Base-by-base conservation (phyloP, 1,140 invertebrate species). In the Copidosoma floridanum region DNA sequence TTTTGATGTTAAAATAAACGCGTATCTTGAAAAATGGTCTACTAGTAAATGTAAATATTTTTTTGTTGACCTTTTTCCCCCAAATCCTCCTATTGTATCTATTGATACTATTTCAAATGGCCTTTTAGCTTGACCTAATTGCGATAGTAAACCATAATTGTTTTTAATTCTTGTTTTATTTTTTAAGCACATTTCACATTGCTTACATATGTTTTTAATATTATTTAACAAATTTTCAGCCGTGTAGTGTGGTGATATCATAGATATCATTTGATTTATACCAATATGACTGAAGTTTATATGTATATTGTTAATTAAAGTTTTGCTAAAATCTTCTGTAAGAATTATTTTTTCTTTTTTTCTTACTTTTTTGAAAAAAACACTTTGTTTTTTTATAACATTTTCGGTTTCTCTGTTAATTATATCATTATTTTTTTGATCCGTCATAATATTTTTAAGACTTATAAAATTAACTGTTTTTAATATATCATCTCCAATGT, bases 51-150 rank as follows among this genome's bases (percentile, higher is more conserved):
- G n/a, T n/a, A n/a, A n/a, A n/a, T 24, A 27, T 58, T 41, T 51
- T 53, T n/a, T n/a, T n/a, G n/a, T n/a, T n/a, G n/a, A n/a, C n/a
- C n/a, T n/a, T n/a, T n/a, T n/a, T n/a, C n/a, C n/a, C n/a, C n/a
- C n/a, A 53, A 66, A 63, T 2, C 65, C 65, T 35, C 57, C 62
- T 29, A 66, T 64, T 1, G 62, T 66, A 27, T 66, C 62, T 2
- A 66, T 61, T 23, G n/a, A n/a, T n/a, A n/a, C n/a, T n/a, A n/a
- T n/a, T n/a, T n/a, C n/a, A n/a, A n/a, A n/a, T n/a, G n/a, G 58
- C 3, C 18, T 11, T 24, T 47, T 61, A 1, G 57, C 65, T n/a
- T 61, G 65, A 50, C 62, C 57, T 11, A 66, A 48, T 16, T 61
- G 53, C 12, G 65, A 64, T 58, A 64, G 57, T 43, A 61, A 61